Percentiles rank a stretch among this genome's conserved stretches.
Conservation (phyloP, 2,113 vertebrate genomes). For the Sapajus apella region DNA sequence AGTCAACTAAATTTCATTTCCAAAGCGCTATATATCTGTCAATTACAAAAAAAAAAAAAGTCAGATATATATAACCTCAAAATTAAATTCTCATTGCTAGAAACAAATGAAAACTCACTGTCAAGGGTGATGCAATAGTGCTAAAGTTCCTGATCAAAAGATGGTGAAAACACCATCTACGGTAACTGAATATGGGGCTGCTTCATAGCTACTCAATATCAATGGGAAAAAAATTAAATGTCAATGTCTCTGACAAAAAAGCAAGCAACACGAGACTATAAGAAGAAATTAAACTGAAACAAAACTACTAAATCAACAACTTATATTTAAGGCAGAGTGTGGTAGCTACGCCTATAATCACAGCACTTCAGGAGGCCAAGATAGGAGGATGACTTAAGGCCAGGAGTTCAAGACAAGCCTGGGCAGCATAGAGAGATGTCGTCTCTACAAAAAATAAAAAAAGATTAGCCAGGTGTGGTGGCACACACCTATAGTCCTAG, state of each 20-base stretch:
- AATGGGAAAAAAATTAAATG: not conserved
- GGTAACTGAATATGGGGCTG: not conserved
- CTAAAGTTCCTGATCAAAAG: not conserved
- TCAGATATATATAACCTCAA: not conserved
- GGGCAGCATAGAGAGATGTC: not conserved
- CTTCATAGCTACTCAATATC: not conserved
- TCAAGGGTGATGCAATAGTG: not conserved
- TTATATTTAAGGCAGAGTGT: not conserved
- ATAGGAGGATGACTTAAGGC: not conserved
- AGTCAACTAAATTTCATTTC: slow-evolving; percentile 49
- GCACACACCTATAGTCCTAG: not conserved
- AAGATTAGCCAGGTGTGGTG: not conserved
- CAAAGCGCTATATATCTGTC: not conserved
- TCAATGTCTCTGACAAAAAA: not conserved
- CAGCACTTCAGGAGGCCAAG: not conserved
- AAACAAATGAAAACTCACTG: slow-evolving; percentile 47
- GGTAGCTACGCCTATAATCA: not conserved
- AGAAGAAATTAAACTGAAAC: slow-evolving; percentile 40
- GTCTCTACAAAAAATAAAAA: not conserved
- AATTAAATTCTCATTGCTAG: slow-evolving; percentile 32
- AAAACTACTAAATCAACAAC: slow-evolving; percentile 1
- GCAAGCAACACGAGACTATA: not conserved
- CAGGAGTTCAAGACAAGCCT: not conserved
- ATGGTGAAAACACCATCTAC: not conserved
- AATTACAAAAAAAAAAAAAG: not conserved